Evolutionary conservation across 2,797 vertebrate species (phyloP).

Genomic region (Sciurus carolinensis): DNA sequence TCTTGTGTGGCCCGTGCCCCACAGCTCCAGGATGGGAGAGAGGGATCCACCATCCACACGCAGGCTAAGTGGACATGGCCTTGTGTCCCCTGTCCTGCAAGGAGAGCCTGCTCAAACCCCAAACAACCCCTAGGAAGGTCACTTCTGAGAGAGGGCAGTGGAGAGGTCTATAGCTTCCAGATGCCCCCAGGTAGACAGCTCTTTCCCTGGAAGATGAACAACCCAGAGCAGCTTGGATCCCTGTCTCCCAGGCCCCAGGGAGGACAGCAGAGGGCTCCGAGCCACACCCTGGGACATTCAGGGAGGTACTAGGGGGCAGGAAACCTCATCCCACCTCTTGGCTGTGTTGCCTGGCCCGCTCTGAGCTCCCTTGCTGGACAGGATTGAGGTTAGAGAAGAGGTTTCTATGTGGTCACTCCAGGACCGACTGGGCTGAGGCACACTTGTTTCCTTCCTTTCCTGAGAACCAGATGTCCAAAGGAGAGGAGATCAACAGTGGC

Average conservation of each 20-base stretch:
- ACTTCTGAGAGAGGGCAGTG: rapidly evolving
- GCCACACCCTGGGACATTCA: no score
- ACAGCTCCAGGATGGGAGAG: background rate
- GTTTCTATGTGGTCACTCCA: background rate
- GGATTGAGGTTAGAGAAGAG: background rate
- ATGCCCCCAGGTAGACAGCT: background rate
- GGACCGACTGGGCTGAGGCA: no score
- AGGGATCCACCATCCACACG: no score
- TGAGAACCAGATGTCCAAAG: background rate
- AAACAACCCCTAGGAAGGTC: background rate
- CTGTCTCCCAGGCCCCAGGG: background rate
- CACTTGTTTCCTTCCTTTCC: background rate
- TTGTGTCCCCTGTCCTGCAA: background rate
- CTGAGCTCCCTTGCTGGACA: background rate
- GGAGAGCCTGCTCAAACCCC: background rate
- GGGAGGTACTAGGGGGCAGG: background rate
- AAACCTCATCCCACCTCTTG: background rate
- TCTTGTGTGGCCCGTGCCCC: rapidly evolving
- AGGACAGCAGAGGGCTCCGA: background rate
- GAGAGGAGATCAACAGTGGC: background rate
- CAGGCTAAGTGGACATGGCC: rapidly evolving
- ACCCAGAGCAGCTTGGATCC: no score
- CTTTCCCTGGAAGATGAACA: background rate
- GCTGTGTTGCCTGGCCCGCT: background rate
- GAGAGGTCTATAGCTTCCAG: background rate